phyloP scores from a whole-genome alignment of 2,888 invertebrate genomes.

The Leptinotarsa tumamoca region DNA sequence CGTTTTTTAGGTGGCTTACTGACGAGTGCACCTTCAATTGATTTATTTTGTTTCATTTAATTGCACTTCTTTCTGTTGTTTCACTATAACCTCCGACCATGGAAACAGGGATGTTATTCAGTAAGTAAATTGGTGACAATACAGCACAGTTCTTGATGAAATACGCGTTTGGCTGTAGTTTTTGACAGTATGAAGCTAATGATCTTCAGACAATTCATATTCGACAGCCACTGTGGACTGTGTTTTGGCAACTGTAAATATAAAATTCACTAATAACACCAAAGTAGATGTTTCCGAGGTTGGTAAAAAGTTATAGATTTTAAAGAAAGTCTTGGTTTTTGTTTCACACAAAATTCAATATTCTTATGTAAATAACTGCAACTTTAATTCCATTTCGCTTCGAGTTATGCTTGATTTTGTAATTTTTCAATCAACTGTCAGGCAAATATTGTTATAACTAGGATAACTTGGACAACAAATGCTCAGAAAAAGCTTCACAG shows the following conservation, averaged over 20 bases:
- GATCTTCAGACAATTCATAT: conserved; percentile 28
- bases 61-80: conserved; percentile 75
- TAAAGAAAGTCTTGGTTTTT: neutral
- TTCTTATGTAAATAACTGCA: conserved; percentile 2
- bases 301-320: conserved; percentile 5
- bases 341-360: neutral
- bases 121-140: conserved; percentile 71
- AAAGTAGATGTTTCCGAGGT: conserved; percentile 15
- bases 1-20: conserved; percentile 42
- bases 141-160: conserved; percentile 9
- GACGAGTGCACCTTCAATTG: conserved; percentile 43
- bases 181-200: conserved; percentile 13
- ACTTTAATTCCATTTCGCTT: neutral
- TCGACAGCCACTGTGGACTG: conserved; percentile 47
- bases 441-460: neutral
- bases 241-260: conserved; percentile 50
- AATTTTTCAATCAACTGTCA: neutral
- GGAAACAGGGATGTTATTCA: conserved; percentile 80
- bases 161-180: conserved; percentile 36
- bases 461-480: neutral
- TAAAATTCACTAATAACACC: neutral
- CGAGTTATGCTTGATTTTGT: neutral
- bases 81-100: conserved; percentile 70
- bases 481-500: neutral
- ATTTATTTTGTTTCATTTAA: conserved; percentile 67